Evolutionary conservation across 2,888 invertebrate genomes (phyloP), one percentile per base, ranked within the genome.

Genomic region (Catocala sponsa): DNA sequence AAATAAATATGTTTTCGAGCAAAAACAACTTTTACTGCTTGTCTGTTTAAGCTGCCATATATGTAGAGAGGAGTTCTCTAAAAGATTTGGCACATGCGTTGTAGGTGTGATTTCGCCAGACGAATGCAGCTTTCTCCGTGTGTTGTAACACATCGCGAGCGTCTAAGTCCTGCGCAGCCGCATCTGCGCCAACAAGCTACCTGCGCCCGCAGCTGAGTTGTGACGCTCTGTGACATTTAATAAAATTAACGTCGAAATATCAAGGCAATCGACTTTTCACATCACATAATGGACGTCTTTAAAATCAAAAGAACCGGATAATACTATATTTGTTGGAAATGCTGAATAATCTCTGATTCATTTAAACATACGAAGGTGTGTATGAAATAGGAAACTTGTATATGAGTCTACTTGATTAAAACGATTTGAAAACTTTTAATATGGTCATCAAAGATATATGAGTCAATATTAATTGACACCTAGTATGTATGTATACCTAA

Each of bases 101-200:
- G 94, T 93, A 91, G 92, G 94, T 86, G 92, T 89, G 91, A 91
- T 93, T 94, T 94, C 92, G 90, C 92, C 92, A 92, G 88, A 81
- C 87, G 81, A 84, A 67, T 81, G 80, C 86, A 80, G 89, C 94
- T 94, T 94, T 94, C 94, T 91, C 93, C 85, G 77, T 74, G 78
- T 90, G 89, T 91, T 87, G 91, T 85, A 90, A 92, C 59, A 71
- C 69, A 58, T 63, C 70, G 47, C 58, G 41, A 11, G 25, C 59
- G 52, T 48, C 56, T 44, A 58, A 72, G 72, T 67, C 74, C 75
- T 67, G 73, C 65, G 52, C 54, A 68, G 63, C 62, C 65, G 61
- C 68, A 68, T 56, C 70, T 63, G 61, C 67, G 59, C 59, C 46
- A 15, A 7, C 46, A 55, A 57, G 58, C n/a, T n/a, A 53, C 47